Evolutionary conservation across 2,888 invertebrate species (phyloP), one percentile per base, ranked within the genome.

Genomic region (Archips xylosteana): DNA sequence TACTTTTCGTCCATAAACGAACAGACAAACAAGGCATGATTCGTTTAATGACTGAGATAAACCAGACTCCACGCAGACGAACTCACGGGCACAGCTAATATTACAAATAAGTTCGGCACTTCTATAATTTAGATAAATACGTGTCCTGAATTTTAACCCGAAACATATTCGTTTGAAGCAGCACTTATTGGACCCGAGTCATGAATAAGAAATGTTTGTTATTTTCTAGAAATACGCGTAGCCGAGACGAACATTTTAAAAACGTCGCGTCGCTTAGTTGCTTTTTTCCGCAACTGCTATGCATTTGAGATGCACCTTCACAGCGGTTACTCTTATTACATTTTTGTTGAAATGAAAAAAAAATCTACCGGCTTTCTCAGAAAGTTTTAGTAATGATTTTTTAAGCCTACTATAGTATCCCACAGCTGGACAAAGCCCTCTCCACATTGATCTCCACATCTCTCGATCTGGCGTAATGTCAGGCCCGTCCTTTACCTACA

Each of bases 221-320:
- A 57, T 63, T 45, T 57, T 49, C 32, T 54, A 60, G 34, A 60
- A 59, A n/a, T 10, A 57, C 62, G 39, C 57, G 47, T 62, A 12
- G 32, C 32, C 23, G 32, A 34, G 32, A 63, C 57, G 60, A 49
- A 67, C 34, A 54, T 45, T 67, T 72, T 32, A 72, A 68, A 73
- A 57, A 23, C 57, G 64, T 62, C 54, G 54, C 57, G 70, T 62
- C 54, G 54, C 67, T 36, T 62, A 61, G 36, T 51, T 32, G 71
- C 23, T 54, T 71, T 66, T 66, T 71, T 67, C 61, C 61, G 72
- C 62, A 72, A 49, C 63, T 68, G 62, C 57, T 68, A 68, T 59
- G 67, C 67, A 73, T 68, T 73, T 68, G 57, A 47, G 62, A 68
- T 63, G 72, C 72, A 73, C 68, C 57, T 63, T 57, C 47, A 10